Conservation (phyloP, 2,797 vertebrate genomes). For the Gila robusta region DNA sequence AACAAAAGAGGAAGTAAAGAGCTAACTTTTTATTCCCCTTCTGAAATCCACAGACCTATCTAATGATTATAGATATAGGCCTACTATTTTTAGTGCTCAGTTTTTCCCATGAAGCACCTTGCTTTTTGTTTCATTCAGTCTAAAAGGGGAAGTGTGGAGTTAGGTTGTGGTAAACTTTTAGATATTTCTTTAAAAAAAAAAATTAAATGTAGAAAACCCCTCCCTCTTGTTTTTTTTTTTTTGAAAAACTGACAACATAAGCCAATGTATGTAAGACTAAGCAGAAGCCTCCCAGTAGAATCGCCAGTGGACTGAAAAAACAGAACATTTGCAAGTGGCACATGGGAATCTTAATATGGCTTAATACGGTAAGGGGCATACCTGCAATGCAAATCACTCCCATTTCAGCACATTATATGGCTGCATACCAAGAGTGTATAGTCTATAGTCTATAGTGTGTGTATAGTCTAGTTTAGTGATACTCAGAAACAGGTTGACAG, state of each 20-base stretch:
- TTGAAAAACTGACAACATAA: background rate
- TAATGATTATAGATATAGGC: background rate
- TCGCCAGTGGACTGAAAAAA: background rate
- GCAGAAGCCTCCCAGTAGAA: background rate
- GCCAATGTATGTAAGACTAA: background rate
- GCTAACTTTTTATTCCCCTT: slow-evolving; percentile 40
- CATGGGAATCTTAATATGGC: background rate
- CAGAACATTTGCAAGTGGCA: background rate
- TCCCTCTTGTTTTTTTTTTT: no score
- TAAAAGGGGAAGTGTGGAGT: slow-evolving; percentile 17
- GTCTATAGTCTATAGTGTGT: background rate
- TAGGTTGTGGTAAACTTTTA: background rate
- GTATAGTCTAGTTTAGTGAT: background rate
- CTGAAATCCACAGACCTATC: slow-evolving; percentile 19
- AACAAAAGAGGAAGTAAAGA: slow-evolving; percentile 39
- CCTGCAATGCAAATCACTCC: slow-evolving; percentile 80
- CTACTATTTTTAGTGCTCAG: background rate
- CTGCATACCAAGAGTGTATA: slow-evolving; percentile 50
- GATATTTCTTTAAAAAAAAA: background rate
- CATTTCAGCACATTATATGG: slow-evolving; percentile 73
- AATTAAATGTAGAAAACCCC: background rate
- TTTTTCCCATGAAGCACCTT: background rate
- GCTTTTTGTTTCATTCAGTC: slow-evolving; percentile 10
- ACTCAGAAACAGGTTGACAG: background rate
- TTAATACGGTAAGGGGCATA: slow-evolving; percentile 67